A percentile compares a stretch with the other conserved stretches of the same genome.
These are phyloP conservation scores for Drosophila hawaiiensis DNA, from an alignment of 2,888 invertebrate genomes.

Conservation along the genomic window DNA sequence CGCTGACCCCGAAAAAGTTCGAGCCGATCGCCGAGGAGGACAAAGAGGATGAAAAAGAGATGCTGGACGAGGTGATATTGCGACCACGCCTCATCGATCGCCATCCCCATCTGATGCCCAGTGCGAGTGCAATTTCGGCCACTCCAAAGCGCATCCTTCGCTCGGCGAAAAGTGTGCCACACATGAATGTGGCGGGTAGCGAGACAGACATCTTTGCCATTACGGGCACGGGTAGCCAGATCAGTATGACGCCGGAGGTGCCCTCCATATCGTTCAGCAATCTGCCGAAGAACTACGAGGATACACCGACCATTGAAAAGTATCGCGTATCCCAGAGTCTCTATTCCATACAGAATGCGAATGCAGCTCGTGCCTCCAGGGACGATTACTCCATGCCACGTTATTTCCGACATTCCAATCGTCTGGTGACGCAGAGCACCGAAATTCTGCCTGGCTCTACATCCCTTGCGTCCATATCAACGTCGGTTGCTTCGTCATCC, in stretches of 20 bases:
- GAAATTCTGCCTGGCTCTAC: constrained; percentile 75
- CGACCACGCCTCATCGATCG: constrained; percentile 82
- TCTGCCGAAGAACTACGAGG: constrained; percentile 85
- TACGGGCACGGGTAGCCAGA: constrained; percentile 81
- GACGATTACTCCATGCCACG: constrained; percentile 88
- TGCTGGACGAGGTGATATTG: constrained; percentile 79
- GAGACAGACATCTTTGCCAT: constrained; percentile 85
- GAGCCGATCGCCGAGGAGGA: constrained; percentile 83
- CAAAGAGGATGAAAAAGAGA: constrained; percentile 59
- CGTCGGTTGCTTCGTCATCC: constrained; percentile 60
- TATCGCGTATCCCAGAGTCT: constrained; percentile 85
- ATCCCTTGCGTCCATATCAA: constrained; percentile 65
- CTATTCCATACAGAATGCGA: constrained; percentile 86
- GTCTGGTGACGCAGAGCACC: constrained; percentile 81
- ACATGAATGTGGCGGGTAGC: constrained; percentile 82
- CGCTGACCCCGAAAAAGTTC: constrained; percentile 80
- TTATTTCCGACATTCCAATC: constrained; percentile 86
- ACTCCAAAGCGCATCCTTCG: constrained; percentile 79
- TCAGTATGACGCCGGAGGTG: constrained; percentile 86
- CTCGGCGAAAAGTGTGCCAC: constrained; percentile 84
- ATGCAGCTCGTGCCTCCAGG: constrained; percentile 85
- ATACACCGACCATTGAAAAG: constrained; percentile 85
- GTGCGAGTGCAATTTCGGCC: constrained; percentile 23
- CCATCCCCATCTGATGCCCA: constrained; percentile 75
- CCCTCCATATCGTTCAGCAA: constrained; percentile 85